Evolutionary conservation across 2,113 vertebrate genomes (phyloP), one percentile per base, ranked within the genome.

Genomic region (Eudyptes chrysolophus): DNA sequence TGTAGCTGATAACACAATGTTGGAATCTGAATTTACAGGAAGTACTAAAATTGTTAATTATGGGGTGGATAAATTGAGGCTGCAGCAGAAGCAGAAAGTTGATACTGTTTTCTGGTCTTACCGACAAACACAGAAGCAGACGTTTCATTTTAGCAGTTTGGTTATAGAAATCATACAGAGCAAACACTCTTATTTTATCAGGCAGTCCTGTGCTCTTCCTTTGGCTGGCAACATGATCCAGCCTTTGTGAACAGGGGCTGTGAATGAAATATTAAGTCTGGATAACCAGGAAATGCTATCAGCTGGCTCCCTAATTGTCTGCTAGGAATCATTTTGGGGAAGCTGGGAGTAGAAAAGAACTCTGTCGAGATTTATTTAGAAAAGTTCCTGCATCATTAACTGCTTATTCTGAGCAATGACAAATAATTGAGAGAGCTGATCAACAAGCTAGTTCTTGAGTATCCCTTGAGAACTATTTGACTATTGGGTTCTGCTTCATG

Each of bases 1-100:
- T 57, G 5, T 46, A 89, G 64, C 5, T 40, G 51, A 71, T 84
- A 91, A 60, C 38, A 44, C 36, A 52, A 83, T 49, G 11, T 16
- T 75, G 76, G 44, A 97, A 87, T 57, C 34, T 65, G 70, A 84
- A 76, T 84, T 81, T 81, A 87, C 65, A 97, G 48, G 69, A 89
- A 96, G 76, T 58, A 94, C 27, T 79, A 46, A 89, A 90, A 64
- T 70, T 87, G 16, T 69, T 91, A 92, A 77, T 69, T 69, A 57
- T 15, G 8, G 24, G 46, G 29, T 89, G 48, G 61, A 15, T 15
- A 89, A 94, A 78, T 74, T 81, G 84, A 54, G 52, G 30, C 21
- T 88, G 21, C 15, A 84, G 44, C 32, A 92, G 46, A 88, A 88
- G 27, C 16, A 79, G 61, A 81, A 95, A 84, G 14, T 18, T 86